Conservation (phyloP, 2,797 vertebrate species). For the Myotis vivesi region DNA sequence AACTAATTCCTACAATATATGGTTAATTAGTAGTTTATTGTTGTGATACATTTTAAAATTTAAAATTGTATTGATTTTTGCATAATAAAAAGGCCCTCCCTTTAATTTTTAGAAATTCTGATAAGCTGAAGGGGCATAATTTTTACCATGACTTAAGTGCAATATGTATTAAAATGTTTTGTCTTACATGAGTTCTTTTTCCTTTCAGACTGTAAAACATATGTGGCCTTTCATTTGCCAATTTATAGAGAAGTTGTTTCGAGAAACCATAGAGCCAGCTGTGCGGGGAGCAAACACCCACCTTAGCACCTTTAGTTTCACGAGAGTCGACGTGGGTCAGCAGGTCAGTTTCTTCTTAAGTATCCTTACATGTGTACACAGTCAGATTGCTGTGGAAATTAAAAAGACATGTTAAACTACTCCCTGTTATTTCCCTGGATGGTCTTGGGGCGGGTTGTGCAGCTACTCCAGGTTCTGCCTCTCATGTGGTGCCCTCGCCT, state of each 20-base stretch:
- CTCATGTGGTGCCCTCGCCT: neutral
- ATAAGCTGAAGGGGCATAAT: neutral
- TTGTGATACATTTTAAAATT: neutral
- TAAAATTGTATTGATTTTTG: neutral
- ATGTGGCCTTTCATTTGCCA: conserved; percentile 99
- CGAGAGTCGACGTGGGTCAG: conserved; percentile 95
- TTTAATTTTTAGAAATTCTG: conserved; percentile 44
- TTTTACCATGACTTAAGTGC: neutral
- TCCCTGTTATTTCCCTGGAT: neutral
- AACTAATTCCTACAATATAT: neutral
- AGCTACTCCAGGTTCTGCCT: neutral
- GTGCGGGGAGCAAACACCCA: conserved; percentile 92
- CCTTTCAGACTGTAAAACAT: conserved; percentile 93
- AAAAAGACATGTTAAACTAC: rapidly evolving
- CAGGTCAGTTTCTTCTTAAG: conserved; percentile 87
- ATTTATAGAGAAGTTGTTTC: conserved; percentile 96
- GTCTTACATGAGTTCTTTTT: neutral
- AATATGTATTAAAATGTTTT: neutral
- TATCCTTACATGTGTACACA: neutral
- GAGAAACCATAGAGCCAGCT: conserved; percentile 96
- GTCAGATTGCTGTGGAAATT: neutral
- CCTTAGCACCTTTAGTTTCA: conserved; percentile 95
- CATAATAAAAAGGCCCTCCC: neutral
- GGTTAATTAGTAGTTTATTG: neutral
- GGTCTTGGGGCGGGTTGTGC: rapidly evolving